These are phyloP conservation scores for Megalurothrips usitatus DNA, from an alignment of 2,888 invertebrate species.

Conservation along the genomic window DNA sequence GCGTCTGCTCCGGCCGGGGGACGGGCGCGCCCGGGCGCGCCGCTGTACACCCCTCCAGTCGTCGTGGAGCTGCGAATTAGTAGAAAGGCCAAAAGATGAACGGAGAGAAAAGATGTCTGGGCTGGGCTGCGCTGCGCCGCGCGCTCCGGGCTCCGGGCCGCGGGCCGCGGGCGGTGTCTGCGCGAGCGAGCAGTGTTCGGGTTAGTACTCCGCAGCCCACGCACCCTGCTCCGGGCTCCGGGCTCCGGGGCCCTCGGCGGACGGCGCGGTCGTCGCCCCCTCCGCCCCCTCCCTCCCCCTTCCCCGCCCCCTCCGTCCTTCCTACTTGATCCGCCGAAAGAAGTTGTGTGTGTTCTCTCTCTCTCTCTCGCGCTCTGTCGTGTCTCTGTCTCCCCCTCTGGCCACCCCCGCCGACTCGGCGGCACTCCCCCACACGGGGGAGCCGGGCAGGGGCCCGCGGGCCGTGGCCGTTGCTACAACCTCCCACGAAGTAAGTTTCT, in stretches of 20 bases:
- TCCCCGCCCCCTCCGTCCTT: background rate
- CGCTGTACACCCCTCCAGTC: no score
- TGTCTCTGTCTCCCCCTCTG: background rate
- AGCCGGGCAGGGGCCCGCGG: background rate
- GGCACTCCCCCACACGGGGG: background rate
- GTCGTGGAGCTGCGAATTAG: no score
- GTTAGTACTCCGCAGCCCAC: background rate
- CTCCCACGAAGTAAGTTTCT: background rate
- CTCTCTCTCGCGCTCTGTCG: background rate
- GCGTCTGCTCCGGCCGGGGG: no score
- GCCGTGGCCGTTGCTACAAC: background rate
- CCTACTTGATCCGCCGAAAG: background rate
- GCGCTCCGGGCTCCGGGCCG: background rate
- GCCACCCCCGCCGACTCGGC: background rate
- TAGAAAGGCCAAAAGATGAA: no score
- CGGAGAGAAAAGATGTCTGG: no score
- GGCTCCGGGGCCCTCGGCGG: background rate
- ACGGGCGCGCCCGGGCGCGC: no score
- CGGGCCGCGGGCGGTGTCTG: background rate
- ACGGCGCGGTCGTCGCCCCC: background rate
- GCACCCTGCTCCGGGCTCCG: background rate
- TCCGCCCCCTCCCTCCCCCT: background rate
- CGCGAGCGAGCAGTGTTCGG: background rate
- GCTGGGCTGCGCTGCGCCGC: no score
- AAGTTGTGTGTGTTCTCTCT: conserved; percentile 6